Percentiles rank a stretch among this genome's conserved stretches.
Evolutionary conservation across 2,797 vertebrate genomes (phyloP).

Genomic region (Odontamblyopus rebecca): DNA sequence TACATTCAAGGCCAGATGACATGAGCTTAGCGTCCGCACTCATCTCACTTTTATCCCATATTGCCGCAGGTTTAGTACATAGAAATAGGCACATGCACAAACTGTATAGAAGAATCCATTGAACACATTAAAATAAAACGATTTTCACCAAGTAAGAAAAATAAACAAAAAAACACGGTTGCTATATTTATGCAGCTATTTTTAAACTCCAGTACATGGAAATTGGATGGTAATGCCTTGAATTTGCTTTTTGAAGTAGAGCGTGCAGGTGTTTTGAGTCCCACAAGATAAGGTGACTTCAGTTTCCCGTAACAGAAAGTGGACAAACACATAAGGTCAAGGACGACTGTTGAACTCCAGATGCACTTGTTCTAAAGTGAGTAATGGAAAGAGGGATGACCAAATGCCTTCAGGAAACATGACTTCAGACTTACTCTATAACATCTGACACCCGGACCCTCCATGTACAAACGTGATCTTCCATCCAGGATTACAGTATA

Average conservation of each 20-base stretch:
- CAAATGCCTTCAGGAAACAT: constrained; percentile 5
- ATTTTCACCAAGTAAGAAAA: constrained; percentile 2
- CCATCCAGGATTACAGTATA: background rate
- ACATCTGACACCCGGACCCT: background rate
- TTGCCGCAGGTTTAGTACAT: constrained; percentile 5
- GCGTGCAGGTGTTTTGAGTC: constrained; percentile 84
- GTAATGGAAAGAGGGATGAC: background rate
- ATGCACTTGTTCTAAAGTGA: constrained; percentile 32
- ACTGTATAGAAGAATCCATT: constrained; percentile 3
- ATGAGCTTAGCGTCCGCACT: background rate
- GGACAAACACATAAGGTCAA: constrained; percentile 65
- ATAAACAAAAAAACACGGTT: background rate
- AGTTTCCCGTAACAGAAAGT: constrained; percentile 38
- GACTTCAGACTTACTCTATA: background rate
- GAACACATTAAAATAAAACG: constrained; percentile 13
- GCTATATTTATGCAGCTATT: constrained; percentile 53
- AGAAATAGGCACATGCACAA: constrained; percentile 7
- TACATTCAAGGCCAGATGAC: constrained; percentile 42
- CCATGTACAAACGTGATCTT: background rate
- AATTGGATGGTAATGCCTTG: constrained; percentile 43
- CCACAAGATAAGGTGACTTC: constrained; percentile 76
- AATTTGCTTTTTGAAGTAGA: constrained; percentile 45
- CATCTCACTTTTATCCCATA: background rate
- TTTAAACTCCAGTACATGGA: constrained; percentile 38
- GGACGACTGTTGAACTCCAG: constrained; percentile 54